Base-by-base conservation (phyloP, 2,797 vertebrate genomes). In the Coilia nasus region DNA sequence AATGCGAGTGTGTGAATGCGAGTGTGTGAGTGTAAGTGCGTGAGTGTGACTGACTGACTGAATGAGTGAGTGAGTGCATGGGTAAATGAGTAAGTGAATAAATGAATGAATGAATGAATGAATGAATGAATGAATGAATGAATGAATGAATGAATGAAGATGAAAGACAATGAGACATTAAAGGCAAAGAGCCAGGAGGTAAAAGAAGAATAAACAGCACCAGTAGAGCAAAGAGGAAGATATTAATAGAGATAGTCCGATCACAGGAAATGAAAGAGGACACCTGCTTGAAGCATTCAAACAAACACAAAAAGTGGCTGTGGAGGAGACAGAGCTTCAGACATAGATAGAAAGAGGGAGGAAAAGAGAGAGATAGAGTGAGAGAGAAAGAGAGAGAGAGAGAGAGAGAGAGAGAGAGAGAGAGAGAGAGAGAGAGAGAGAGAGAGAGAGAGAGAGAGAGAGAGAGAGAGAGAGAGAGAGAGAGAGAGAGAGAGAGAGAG, bases 251-350 rank as follows among this genome's bases (percentile, higher is more conserved):
- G 71, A 78, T 78, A 44, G 71, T 14, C 46, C 9, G 10, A 54
- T 11, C 17, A 47, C 50, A 54, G 83, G 71, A 31, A 81, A 46
- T 21, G 64, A 78, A 78, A 78, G 71, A 44, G 71, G 31, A 78
- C 71, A 78, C 71, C 71, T 78, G 71, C 35, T 19, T 78, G 71
- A 28, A 21, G 31, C 31, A 75, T 35, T 35, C 31, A 41, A 19
- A 41, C 15, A 78, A 44, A 78, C 17, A 78, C 15, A 78, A 2
- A 31, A 17, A 31, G 28, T 2, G 67, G 50, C 2, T 1, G 9
- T 10, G 50, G 50, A 54, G 7, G 50, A 54, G 9, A 54, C 4
- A 47, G 3, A 47, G 46, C 3, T 54, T 1, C 50, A 71, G 25
- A 71, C 10, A 35, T 2, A 71, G 67, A 71, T 7, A 71, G 64